These are phyloP conservation scores for Oryzias woworae DNA, from an alignment of 2,113 vertebrate species.

Conservation along the genomic window DNA sequence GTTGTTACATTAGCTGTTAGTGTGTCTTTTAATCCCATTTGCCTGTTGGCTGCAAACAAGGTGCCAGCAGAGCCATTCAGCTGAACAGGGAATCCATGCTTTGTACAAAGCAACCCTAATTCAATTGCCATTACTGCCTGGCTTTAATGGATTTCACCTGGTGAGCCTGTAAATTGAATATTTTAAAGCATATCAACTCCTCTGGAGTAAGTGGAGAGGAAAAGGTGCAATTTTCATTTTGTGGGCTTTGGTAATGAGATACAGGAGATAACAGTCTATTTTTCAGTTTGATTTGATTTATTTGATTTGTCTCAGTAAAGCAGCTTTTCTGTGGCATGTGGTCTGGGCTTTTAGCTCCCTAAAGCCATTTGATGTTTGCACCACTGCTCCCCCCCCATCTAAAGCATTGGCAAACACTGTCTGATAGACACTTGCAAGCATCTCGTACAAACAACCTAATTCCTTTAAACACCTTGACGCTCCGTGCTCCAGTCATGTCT, in stretches of 20 bases:
- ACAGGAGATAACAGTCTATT: conserved; percentile 47
- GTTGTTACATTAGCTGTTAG: conserved; percentile 57
- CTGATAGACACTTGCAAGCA: background rate
- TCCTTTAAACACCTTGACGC: conserved; percentile 16
- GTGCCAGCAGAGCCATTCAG: conserved; percentile 59
- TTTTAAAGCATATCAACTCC: conserved; percentile 63
- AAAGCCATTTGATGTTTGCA: conserved; percentile 47
- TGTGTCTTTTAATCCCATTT: conserved; percentile 71
- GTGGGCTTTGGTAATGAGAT: conserved; percentile 43
- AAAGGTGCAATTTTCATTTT: conserved; percentile 52
- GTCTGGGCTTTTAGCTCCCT: conserved; percentile 40
- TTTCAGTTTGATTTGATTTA: conserved; percentile 31
- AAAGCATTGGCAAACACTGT: conserved; percentile 5
- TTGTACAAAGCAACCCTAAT: conserved; percentile 57
- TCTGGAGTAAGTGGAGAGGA: conserved; percentile 50
- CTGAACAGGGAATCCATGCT: conserved; percentile 46
- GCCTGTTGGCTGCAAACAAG: conserved; percentile 61
- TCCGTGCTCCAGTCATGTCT: conserved; percentile 21
- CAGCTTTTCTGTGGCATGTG: conserved; percentile 16
- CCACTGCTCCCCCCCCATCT: background rate
- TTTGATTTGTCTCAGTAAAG: conserved; percentile 35
- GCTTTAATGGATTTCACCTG: conserved; percentile 72
- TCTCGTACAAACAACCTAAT: conserved; percentile 4
- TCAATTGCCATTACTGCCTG: conserved; percentile 65
- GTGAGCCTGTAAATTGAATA: conserved; percentile 66